Conservation (phyloP, 2,888 invertebrate species). For the Petrolisthes cinctipes region DNA sequence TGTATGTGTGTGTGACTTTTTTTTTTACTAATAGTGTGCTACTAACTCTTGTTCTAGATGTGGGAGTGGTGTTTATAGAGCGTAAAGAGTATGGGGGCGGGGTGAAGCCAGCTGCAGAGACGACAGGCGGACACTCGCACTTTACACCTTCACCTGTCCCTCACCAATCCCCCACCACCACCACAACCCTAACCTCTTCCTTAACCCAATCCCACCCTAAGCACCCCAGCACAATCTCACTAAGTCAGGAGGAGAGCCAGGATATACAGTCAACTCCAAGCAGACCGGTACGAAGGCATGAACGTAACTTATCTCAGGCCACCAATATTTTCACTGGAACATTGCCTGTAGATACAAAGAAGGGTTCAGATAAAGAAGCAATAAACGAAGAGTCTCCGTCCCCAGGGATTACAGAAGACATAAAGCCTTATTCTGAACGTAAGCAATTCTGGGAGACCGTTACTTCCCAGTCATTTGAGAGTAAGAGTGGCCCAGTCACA, state of each 20-base stretch:
- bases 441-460: constrained; percentile 65
- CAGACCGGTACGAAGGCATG: constrained; percentile 58
- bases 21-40: constrained; percentile 63
- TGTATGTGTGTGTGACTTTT: constrained; percentile 49
- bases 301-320: constrained; percentile 62
- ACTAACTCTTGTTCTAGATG: constrained; percentile 66
- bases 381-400: constrained; percentile 31
- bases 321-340: constrained; percentile 60
- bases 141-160: constrained; percentile 53
- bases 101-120: constrained; percentile 65
- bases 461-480: constrained; percentile 60
- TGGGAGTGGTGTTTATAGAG: constrained; percentile 66
- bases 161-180: constrained; percentile 44
- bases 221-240: constrained; percentile 34
- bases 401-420: constrained; percentile 45
- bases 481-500: constrained; percentile 45
- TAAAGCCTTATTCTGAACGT: constrained; percentile 63
- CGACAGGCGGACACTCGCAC: constrained; percentile 64
- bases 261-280: constrained; percentile 32
- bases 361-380: constrained; percentile 38
- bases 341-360: constrained; percentile 40
- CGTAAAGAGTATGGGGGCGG: constrained; percentile 65
- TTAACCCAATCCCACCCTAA: constrained; percentile 34
- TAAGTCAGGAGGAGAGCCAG: constrained; percentile 33
- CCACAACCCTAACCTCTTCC: constrained; percentile 38